Evolutionary conservation across 2,888 invertebrate species (phyloP).

Genomic region (Julus scanicus): DNA sequence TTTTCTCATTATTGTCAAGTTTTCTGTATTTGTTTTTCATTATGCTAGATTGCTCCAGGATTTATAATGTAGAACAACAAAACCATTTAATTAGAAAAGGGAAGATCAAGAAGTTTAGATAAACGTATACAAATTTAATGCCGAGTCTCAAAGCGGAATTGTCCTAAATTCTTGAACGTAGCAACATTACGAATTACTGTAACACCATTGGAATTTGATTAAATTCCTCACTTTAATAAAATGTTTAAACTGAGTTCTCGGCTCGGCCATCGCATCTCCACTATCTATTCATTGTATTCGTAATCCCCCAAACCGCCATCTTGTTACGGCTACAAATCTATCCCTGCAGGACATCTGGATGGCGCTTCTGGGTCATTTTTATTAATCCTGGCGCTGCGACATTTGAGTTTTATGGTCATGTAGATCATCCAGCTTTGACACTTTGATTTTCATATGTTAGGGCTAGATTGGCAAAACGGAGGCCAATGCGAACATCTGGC

Average conservation of each 20-base stretch:
- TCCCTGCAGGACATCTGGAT: neutral
- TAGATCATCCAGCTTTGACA: neutral
- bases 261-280: neutral
- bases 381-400: neutral
- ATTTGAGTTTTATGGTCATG: neutral
- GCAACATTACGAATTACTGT: too few species aligned
- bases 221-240: neutral
- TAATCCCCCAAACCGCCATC: neutral
- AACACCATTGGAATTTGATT: neutral
- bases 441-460: neutral
- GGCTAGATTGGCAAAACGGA: neutral
- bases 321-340: neutral
- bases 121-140: too few species aligned
- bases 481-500: neutral
- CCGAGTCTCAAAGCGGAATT: too few species aligned
- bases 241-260: neutral
- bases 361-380: neutral
- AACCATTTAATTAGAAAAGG: too few species aligned
- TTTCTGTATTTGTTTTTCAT: too few species aligned
- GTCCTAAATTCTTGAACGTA: too few species aligned
- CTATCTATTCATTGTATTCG: neutral
- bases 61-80: too few species aligned
- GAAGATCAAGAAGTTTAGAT: too few species aligned
- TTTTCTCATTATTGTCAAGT: neutral
- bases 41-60: too few species aligned